Base-by-base conservation (phyloP, 2,797 vertebrate genomes). In the Sciurus vulgaris region DNA sequence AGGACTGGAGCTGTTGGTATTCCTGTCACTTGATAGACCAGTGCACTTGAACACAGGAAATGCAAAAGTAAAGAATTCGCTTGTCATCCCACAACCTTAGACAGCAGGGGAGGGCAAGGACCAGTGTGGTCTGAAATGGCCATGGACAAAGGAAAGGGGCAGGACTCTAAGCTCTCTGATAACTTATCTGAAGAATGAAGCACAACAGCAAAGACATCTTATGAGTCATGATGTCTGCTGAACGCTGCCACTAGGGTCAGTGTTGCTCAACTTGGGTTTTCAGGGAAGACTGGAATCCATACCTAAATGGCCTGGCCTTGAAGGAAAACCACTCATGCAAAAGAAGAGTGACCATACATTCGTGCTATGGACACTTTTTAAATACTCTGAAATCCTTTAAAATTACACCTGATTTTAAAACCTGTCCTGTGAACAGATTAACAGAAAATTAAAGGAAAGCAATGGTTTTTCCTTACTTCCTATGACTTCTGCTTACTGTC, bases 271-370 rank as follows among this genome's bases (percentile, higher is more conserved):
- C 69, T 54, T 97, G 67, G 14, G 12, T 96, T 97, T 97, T 96
- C 73, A 81, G 86, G 91, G 24, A 49, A 89, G 93, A 79, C 78
- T 51, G n/a, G 51, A 87, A 94, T 87, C 61, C 79, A 90, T 77
- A 1, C 35, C 87, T 84, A 54, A 20, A 56, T 63, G 70, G 93
- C 72, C 65, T 22, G 86, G 90, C 20, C 74, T 84, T 84, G 72
- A 93, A 93, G 76, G 84, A 87, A 93, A 89, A 59, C 18, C 95
- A 12, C 82, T 56, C 92, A 93, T 93, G 83, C 87, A 96, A 89
- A 95, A 73, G 61, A 82, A 79, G 5, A n/a, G 86, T 92, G 87
- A 76, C 24, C 79, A 5, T 89, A 93, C 63, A 30, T n/a, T 92
- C 33, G 65, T 49, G 47, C 69, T 2, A 0, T 69, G 61, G 56